Conservation (phyloP, 1,140 invertebrate species). For the Eulimnadia texana region DNA sequence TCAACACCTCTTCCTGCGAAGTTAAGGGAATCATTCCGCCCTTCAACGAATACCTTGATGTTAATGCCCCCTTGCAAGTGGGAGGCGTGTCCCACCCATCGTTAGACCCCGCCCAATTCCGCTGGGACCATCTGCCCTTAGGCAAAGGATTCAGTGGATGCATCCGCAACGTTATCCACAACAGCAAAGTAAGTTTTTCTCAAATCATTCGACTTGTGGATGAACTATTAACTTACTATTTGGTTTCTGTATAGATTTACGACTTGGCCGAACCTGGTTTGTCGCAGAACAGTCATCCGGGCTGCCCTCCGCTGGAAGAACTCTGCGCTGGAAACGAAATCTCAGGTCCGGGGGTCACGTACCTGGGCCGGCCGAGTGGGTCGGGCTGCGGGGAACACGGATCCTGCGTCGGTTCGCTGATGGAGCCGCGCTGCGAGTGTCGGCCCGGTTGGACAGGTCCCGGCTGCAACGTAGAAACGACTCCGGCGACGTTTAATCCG, state of each 20-base stretch:
- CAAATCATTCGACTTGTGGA: neutral
- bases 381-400: slow-evolving; percentile 50
- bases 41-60: slow-evolving; percentile 92
- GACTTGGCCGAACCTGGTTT: slow-evolving; percentile 77
- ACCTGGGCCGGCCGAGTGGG: neutral
- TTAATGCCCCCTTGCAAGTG: slow-evolving; percentile 85
- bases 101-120: slow-evolving; percentile 68
- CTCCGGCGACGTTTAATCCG: slow-evolving; percentile 72
- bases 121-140: slow-evolving; percentile 39
- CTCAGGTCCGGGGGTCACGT: slow-evolving; percentile 47
- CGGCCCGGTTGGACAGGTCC: slow-evolving; percentile 81
- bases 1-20: slow-evolving; percentile 77
- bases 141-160: slow-evolving; percentile 85
- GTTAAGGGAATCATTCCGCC: slow-evolving; percentile 73
- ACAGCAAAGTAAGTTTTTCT: slow-evolving; percentile 51
- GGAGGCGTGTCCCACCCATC: slow-evolving; percentile 76
- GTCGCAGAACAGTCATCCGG: slow-evolving; percentile 58
- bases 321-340: slow-evolving; percentile 58
- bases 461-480: slow-evolving; percentile 66
- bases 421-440: slow-evolving; percentile 77
- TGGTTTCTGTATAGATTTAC: slow-evolving; percentile 46
- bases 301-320: slow-evolving; percentile 80
- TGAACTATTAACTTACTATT: neutral
- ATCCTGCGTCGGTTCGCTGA: slow-evolving; percentile 75
- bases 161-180: slow-evolving; percentile 86